These are phyloP conservation scores for Dioctria linearis DNA, from an alignment of 2,888 invertebrate species.

Conservation along the genomic window DNA sequence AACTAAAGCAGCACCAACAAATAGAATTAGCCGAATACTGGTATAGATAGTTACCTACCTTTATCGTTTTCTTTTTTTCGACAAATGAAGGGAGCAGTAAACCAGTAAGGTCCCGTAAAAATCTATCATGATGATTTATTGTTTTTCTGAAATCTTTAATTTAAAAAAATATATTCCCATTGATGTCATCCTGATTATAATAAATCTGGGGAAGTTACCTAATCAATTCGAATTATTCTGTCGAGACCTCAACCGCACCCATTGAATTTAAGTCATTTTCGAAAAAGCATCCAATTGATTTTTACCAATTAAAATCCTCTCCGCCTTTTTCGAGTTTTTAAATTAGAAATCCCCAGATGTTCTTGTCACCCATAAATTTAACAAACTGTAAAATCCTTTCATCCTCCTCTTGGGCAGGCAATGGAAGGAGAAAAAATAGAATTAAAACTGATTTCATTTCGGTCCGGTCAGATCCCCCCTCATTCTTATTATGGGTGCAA, in stretches of 20 bases:
- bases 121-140: no score
- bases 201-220: neutral
- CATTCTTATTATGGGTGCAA: conserved; percentile 12
- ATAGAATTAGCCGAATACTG: no score
- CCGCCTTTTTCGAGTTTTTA: conserved; percentile 56
- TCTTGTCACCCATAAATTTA: conserved; percentile 53
- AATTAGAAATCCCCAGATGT: conserved; percentile 55
- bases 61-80: no score
- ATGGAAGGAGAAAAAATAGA: conserved; percentile 10
- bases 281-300: conserved; percentile 34
- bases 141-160: no score
- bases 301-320: conserved; percentile 42
- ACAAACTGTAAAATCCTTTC: conserved; percentile 37
- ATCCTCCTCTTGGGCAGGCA: neutral
- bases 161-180: no score
- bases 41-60: no score
- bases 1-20: no score
- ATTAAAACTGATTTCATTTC: conserved; percentile 19
- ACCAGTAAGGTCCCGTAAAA: no score
- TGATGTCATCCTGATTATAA: no score
- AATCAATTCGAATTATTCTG: conserved; percentile 1
- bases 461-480: neutral
- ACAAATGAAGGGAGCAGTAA: no score
- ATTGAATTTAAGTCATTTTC: conserved; percentile 35
- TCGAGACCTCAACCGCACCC: neutral